Percentiles rank a stretch among this genome's conserved stretches.
Evolutionary conservation across 2,797 vertebrate genomes (phyloP).

Genomic region (Morelia viridis): DNA sequence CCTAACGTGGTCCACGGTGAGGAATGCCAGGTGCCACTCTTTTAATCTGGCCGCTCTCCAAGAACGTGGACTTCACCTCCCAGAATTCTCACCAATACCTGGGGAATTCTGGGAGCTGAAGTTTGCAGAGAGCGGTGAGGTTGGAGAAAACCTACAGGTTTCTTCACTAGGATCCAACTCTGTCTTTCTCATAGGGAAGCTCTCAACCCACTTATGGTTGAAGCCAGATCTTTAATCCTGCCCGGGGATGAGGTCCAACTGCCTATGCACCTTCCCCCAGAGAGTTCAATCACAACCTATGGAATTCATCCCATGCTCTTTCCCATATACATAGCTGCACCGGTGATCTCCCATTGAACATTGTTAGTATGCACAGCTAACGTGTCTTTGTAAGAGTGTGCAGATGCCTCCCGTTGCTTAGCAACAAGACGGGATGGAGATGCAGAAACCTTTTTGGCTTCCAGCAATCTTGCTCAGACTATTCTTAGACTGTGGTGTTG

Average conservation of each 20-base stretch:
- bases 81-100: too few relatives aligned
- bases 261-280: not conserved
- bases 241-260: not conserved
- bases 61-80: too few relatives aligned
- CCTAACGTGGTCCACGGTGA: too few relatives aligned
- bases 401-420: constrained; percentile 8
- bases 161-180: too few relatives aligned
- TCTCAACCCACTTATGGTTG: not conserved
- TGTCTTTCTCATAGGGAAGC: not conserved
- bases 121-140: too few relatives aligned
- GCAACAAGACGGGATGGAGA: constrained; percentile 4
- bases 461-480: not conserved
- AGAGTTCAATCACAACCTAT: not conserved
- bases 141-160: too few relatives aligned
- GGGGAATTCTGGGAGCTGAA: too few relatives aligned
- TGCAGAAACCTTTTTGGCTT: not conserved
- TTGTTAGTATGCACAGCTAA: not conserved
- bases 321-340: not conserved
- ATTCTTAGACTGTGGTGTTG: not conserved
- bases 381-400: not conserved
- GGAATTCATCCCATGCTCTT: not conserved
- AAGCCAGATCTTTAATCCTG: not conserved
- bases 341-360: not conserved
- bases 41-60: too few relatives aligned
- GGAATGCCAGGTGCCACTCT: too few relatives aligned